Evolutionary conservation across 2,888 invertebrate genomes (phyloP), one percentile per base, ranked within the genome.

Genomic region (Sinodicranocentrus sp.): DNA sequence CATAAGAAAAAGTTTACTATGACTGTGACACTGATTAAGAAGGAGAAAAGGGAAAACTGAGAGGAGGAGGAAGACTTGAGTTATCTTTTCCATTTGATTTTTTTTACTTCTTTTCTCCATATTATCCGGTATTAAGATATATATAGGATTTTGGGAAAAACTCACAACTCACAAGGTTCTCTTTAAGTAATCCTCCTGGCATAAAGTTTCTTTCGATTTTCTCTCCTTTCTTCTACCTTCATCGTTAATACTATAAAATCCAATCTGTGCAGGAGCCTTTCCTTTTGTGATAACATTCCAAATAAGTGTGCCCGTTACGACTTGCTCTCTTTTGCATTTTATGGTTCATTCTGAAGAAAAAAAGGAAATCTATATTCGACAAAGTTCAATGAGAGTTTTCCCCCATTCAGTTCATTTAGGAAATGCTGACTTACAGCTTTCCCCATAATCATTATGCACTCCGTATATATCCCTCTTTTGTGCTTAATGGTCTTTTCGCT

Each of bases 1-100:
- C 33, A 33, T 6, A 33, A 10, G 33, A 26, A n/a, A 59, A 59
- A 59, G 52, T 57, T 57, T 8, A n/a, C 63, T 63, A 17, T 63
- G 10, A 10, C 33, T 63, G 83, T 82, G 82, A 82, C 83, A 83
- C 83, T 83, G 83, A 83, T 83, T 83, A 83, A 83, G 83, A 71
- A 63, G 23, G 52, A 43, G 52, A 82, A 76, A 48, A 70, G 76
- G 68, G 75, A 25, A 52, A 21, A n/a, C 33, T 10, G 33, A 33
- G 33, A 43, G 13, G 61, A 61, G 57, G 23, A n/a, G 25, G 68
- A 10, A 75, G 73, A 82, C 63, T 76, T 82, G 65, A 76, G 65
- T 77, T 77, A 71, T 83, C 70, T 61, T 8, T 28, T 28, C 57
- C 54, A 25, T 57, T 57, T 21, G 33, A 26, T 26, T 61, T 61